Base-by-base conservation (phyloP, 2,888 invertebrate species). In the Cecidostiba fungosa region DNA sequence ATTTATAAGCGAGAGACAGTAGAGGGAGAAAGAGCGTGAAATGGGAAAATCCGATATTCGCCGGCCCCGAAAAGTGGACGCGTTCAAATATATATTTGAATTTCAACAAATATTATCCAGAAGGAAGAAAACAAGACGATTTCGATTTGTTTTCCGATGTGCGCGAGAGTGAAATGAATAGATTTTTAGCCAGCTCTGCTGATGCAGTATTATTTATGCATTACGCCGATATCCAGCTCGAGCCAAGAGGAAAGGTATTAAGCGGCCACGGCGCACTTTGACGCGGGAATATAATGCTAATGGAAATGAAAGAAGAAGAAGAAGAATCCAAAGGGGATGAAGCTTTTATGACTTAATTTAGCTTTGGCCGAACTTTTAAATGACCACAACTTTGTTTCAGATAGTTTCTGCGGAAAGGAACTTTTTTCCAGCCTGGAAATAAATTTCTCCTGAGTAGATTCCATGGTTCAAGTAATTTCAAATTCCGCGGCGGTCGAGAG, bases 341-440 rank as follows among this genome's bases (percentile, higher is more conserved):
- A 85, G 82, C 80, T 86, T 84, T 86, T 86, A 84, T 84, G 77
- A 78, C 84, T 84, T 86, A 80, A 86, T 86, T 86, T 84, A 43
- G 69, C 69, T 77, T 81, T 73, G 72, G 32, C 36, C 54, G 32
- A 84, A 84, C 74, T 84, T 86, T 86, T 86, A 86, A 86, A 84
- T 84, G 74, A 86, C 74, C 84, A n/a, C 84, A 84, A 86, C 78
- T 84, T 81, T 81, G 78, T 86, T 84, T 86, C 78, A 74, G 84
- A 77, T 86, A 81, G 84, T 86, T 86, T 81, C 59, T 84, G 66
- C 74, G 66, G 39, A 23, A 36, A 39, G 36, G 54, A 74, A 82
- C 66, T 83, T 78, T 84, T 86, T 84, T 84, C 70, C 59, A 14
- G 36, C n/a, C 32, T 43, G 50, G 54, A 82, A 84, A 86, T 84